A percentile compares a stretch with the other conserved stretches of the same genome.
Conservation (phyloP, 2,888 invertebrate species). For the Bombylius major region DNA sequence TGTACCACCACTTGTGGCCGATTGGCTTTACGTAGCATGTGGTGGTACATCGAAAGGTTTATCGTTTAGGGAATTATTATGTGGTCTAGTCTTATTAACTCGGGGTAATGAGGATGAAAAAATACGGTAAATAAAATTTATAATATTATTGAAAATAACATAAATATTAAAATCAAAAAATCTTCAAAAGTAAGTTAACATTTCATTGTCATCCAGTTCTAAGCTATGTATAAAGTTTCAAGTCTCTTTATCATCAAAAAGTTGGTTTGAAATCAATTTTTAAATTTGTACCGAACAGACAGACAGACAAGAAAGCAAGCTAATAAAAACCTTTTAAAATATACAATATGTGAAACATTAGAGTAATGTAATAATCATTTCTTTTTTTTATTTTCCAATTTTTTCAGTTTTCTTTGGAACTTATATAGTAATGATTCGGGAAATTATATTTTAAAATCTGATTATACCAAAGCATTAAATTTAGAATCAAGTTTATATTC, state of each 20-base stretch:
- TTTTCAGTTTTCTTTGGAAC: constrained; percentile 64
- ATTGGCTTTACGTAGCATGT: constrained; percentile 71
- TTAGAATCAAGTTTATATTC: constrained; percentile 42
- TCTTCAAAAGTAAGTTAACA: too few relatives aligned
- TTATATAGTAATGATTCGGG: constrained; percentile 73
- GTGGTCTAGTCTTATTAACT: constrained; percentile 75
- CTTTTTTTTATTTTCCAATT: constrained; percentile 5
- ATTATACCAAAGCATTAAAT: constrained; percentile 54
- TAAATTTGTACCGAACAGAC: too few relatives aligned
- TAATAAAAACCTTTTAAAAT: too few relatives aligned
- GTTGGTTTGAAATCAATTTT: background rate
- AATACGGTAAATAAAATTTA: constrained; percentile 46
- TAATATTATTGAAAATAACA: constrained; percentile 1
- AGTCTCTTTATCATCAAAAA: background rate
- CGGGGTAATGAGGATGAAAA: constrained; percentile 76
- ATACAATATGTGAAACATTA: background rate
- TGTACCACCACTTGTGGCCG: constrained; percentile 68
- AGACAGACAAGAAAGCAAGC: too few relatives aligned
- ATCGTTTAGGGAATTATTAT: constrained; percentile 67
- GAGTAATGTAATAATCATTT: too few relatives aligned
- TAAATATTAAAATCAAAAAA: background rate
- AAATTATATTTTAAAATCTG: constrained; percentile 57
- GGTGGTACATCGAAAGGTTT: constrained; percentile 75
- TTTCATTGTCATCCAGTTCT: too few relatives aligned
- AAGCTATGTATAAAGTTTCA: too few relatives aligned